Conservation (phyloP, 2,797 vertebrate species). For the Mico argentatus region DNA sequence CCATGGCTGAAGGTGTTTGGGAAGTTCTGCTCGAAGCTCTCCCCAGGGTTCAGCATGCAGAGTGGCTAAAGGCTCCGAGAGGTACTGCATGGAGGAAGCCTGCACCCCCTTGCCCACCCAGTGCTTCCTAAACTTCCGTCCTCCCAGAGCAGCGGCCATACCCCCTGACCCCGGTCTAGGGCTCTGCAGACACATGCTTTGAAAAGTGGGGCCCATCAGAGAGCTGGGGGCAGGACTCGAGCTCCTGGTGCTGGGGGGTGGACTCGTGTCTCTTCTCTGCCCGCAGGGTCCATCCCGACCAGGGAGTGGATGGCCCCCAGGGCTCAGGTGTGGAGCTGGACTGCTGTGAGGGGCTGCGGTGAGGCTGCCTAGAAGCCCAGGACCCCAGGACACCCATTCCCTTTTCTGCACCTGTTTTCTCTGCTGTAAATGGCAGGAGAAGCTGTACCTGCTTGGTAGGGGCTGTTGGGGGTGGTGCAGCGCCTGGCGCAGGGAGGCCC, state of each 20-base stretch:
- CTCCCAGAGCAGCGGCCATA: rapidly evolving
- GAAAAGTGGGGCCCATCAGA: not conserved
- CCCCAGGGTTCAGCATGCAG: rapidly evolving
- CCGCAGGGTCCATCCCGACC: rapidly evolving
- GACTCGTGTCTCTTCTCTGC: not conserved
- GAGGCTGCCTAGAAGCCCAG: not conserved
- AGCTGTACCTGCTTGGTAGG: too few relatives aligned
- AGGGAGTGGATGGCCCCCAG: not conserved
- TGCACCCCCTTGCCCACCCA: not conserved
- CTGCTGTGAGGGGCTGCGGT: not conserved
- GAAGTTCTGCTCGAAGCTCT: rapidly evolving
- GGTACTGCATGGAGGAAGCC: rapidly evolving
- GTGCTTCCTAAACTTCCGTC: not conserved
- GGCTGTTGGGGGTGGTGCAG: not conserved
- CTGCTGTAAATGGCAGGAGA: not conserved
- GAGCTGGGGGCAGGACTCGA: rapidly evolving
- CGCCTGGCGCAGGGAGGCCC: not conserved
- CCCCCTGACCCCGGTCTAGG: rapidly evolving
- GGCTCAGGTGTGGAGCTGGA: rapidly evolving
- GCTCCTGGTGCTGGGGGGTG: rapidly evolving
- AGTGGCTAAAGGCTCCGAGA: not conserved
- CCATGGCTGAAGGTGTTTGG: not conserved
- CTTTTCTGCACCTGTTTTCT: not conserved
- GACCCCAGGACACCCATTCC: not conserved
- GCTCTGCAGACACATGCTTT: rapidly evolving